Conservation (phyloP, 2,888 invertebrate species). For the Drosophila parthenogenetica region DNA sequence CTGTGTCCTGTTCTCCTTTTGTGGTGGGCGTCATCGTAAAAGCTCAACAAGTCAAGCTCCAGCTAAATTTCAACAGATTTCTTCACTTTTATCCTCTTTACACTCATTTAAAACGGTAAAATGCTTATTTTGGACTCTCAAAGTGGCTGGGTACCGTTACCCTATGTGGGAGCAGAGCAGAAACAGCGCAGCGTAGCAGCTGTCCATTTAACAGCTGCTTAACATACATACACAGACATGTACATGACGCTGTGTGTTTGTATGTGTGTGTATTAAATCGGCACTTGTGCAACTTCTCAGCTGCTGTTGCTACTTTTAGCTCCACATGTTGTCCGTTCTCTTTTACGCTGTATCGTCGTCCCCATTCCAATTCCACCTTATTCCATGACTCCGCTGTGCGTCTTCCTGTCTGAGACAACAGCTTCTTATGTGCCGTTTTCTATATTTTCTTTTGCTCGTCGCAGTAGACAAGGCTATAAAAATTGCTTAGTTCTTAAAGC, state of each 20-base stretch:
- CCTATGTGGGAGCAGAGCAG: constrained; percentile 30
- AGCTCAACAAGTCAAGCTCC: constrained; percentile 51
- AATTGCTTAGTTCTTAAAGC: constrained; percentile 67
- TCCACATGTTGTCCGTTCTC: constrained; percentile 53
- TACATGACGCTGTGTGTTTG: neutral
- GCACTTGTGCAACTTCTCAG: constrained; percentile 75
- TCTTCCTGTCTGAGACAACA: constrained; percentile 65
- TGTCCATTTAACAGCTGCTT: constrained; percentile 70
- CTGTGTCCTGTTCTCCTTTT: neutral
- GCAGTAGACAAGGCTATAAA: constrained; percentile 76
- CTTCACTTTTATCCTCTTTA: constrained; percentile 2
- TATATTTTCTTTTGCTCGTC: constrained; percentile 56
- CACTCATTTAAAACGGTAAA: constrained; percentile 39
- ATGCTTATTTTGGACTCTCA: constrained; percentile 42
- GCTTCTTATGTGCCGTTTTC: constrained; percentile 61
- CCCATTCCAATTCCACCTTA: neutral
- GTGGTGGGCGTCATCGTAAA: constrained; percentile 21
- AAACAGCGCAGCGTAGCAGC: constrained; percentile 16
- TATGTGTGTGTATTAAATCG: constrained; percentile 50
- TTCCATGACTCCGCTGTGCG: constrained; percentile 10
- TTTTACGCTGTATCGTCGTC: constrained; percentile 23
- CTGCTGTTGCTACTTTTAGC: constrained; percentile 30
- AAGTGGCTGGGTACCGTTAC: constrained; percentile 42
- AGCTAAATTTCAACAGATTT: constrained; percentile 14
- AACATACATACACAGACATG: constrained; percentile 48